Base-by-base conservation (phyloP, 2,888 invertebrate species). In the Lissonota sp. region DNA sequence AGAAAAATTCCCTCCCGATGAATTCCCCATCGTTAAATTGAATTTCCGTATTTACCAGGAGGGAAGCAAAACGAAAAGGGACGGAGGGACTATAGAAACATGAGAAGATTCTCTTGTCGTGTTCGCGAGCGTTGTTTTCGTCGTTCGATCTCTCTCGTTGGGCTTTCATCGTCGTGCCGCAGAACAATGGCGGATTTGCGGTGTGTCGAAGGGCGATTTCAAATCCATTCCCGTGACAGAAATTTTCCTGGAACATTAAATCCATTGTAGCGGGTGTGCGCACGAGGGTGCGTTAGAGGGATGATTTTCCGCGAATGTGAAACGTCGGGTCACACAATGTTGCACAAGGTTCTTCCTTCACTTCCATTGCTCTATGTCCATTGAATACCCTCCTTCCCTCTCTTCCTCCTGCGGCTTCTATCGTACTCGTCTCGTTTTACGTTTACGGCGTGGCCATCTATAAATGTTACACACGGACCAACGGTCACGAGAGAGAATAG, bases 101-200 rank as follows among this genome's bases (percentile, higher is more conserved):
- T 58, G 40, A 44, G 51, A 53, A 69, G 26, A 12, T 46, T 44
- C 44, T 57, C 57, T 57, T 69, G 44, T 69, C 16, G 4, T 39
- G 49, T 57, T 16, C 51, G 6, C 40, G 53, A 74, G 44, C 71
- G 84, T 86, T 86, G 85, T 87, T 87, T 87, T 82, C 84, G 84
- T 83, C 84, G 85, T 81, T 86, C 63, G 16, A 26, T 3, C 26
- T 26, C 26, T 86, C 82, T 86, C 83, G 84, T 62, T 60, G 62
- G 39, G 69, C 40, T 44, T 70, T 70, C 70, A 74, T 86, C 87
- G 85, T 84, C 84, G 84, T 79, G 75, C 55, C 69, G 80, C 73
- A 8, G 64, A 74, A 87, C 88, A 86, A 87, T 86, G 84, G 82
- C 58, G 57, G 84, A 82, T 84, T 86, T 80, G 84, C 77, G 80